These are phyloP conservation scores for Hypsibius dujardini DNA, from an alignment of 1,140 invertebrate species.

Conservation along the genomic window DNA sequence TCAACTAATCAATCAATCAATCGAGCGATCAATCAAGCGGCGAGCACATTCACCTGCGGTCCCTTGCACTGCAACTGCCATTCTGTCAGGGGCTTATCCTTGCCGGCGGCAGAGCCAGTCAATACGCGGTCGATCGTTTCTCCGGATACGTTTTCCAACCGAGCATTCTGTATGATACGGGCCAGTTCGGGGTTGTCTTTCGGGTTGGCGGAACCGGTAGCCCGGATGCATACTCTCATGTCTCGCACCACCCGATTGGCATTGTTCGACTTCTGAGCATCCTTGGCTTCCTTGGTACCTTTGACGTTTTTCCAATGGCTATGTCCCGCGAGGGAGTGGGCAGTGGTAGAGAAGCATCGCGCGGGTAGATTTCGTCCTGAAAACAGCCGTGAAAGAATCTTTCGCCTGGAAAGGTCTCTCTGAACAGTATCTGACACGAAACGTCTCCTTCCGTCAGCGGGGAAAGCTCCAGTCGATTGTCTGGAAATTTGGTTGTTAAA, in stretches of 20 bases:
- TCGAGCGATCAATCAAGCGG: no score
- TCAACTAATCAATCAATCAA: no score
- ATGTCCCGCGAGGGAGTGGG: background rate
- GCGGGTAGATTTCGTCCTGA: background rate
- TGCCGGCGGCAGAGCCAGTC: background rate
- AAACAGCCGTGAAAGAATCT: background rate
- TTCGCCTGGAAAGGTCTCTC: background rate
- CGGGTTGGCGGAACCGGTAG: background rate
- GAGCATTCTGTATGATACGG: background rate
- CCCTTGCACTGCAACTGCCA: no score
- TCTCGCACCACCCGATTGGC: background rate
- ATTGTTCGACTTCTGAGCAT: background rate
- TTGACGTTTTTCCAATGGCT: slow-evolving; percentile 9
- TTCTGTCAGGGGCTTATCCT: background rate
- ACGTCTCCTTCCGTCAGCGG: no score
- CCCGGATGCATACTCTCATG: background rate
- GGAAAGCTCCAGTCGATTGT: no score
- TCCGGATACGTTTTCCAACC: background rate
- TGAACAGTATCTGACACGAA: background rate
- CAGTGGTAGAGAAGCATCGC: background rate
- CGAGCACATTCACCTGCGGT: no score
- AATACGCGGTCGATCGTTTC: background rate
- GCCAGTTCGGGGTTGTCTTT: background rate
- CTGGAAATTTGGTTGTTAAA: no score
- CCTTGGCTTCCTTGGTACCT: background rate